Evolutionary conservation across 2,113 vertebrate species (phyloP).

Genomic region (Capreolus pygargus): DNA sequence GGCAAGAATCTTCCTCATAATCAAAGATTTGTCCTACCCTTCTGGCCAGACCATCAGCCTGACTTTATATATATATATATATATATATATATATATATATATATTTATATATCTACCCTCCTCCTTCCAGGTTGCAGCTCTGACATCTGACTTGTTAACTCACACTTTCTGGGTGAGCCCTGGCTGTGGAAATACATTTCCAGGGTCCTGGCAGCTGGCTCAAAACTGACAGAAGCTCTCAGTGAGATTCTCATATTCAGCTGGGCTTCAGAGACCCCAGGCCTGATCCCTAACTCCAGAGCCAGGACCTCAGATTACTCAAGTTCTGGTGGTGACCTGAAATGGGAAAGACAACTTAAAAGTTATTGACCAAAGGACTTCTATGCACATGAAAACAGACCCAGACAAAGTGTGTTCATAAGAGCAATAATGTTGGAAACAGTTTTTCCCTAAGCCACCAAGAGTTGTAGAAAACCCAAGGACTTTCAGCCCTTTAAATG

Average conservation of each 20-base stretch:
- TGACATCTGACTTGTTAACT: not conserved
- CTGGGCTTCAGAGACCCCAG: not conserved
- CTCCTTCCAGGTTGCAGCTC: not conserved
- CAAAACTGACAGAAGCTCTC: not conserved
- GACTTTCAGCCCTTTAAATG: not conserved
- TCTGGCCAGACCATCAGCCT: not conserved
- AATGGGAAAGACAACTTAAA: conserved; percentile 8
- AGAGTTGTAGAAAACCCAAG: not conserved
- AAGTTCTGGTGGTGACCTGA: not conserved
- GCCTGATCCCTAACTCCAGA: not conserved
- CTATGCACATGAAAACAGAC: not conserved
- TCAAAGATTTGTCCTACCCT: not conserved
- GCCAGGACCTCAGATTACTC: not conserved
- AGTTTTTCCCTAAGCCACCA: not conserved
- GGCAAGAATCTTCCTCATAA: not conserved
- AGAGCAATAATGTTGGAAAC: not conserved
- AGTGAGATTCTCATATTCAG: not conserved
- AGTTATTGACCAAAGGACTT: not conserved
- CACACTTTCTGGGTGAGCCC: not conserved
- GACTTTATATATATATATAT: not conserved
- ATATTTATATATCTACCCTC: not conserved
- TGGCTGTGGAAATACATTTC: not conserved
- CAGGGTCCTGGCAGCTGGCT: not conserved
- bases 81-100: too few species aligned
- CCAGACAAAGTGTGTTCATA: not conserved